Base-by-base conservation (phyloP, 2,888 invertebrate genomes). In the Keiferia lycopersicella region DNA sequence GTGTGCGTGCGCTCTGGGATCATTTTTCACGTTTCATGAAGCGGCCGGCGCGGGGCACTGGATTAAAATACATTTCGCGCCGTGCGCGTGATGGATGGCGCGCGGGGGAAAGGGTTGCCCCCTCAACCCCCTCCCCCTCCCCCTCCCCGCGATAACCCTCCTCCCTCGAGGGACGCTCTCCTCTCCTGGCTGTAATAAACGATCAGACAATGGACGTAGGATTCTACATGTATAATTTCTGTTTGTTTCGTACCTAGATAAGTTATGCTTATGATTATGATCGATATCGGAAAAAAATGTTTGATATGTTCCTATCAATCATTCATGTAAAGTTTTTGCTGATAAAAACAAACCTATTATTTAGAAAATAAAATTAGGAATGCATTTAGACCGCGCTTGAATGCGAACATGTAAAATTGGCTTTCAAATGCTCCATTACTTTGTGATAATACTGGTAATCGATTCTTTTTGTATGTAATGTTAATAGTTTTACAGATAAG, bases 11-110 rank as follows among this genome's bases (percentile, higher is more conserved):
- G 78, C 73, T 71, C 68, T 66, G 73, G 79, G 83, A 90, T 91
- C 91, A 91, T 91, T 91, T 91, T 90, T 91, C 91, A 91, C 88
- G 85, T 89, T 89, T 88, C 89, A 90, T 91, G 91, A 88, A 91
- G 87, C 88, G 86, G 68, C 73, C 79, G 80, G 82, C 81, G 83
- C 80, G 82, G 83, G 81, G 81, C 79, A 89, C 81, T 89, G 89
- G 91, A 91, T 91, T 91, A 91, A 91, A 91, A 91, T 91, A 91
- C 91, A 91, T 91, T 91, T 88, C 86, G 84, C 85, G 81, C 76
- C 83, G 82, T 82, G 77, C 72, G 74, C 72, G 86, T 89, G 90
- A 90, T 90, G 87, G 91, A 90, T 90, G 83, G 78, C 77, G 74
- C 69, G 68, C 69, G 73, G 78, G 79, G 80, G 82, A 87, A 89